These are phyloP conservation scores for Chloropsis cyanopogon DNA, from an alignment of 2,113 vertebrate genomes.

Conservation along the genomic window DNA sequence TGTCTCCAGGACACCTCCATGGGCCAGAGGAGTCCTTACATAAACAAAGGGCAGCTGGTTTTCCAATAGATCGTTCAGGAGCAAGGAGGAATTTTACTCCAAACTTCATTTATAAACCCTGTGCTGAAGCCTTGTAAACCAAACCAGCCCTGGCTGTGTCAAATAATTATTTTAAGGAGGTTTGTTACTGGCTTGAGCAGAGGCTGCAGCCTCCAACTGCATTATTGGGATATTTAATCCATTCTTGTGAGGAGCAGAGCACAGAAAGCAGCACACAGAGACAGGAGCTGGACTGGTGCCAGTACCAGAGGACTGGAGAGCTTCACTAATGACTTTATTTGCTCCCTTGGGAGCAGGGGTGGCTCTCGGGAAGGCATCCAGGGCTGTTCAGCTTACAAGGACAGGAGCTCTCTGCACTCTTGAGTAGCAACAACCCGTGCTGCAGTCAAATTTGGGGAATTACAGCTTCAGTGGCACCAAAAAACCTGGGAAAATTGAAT, in stretches of 20 bases:
- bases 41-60: background rate
- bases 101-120: background rate
- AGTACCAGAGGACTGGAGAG: background rate
- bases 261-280: background rate
- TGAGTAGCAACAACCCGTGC: background rate
- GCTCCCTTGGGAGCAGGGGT: background rate
- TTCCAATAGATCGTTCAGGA: background rate
- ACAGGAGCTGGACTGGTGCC: background rate
- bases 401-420: background rate
- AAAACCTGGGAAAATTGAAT: background rate
- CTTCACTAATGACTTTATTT: background rate
- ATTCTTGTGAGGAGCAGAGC: background rate
- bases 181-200: background rate
- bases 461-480: background rate
- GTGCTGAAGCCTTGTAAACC: background rate
- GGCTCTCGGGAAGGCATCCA: background rate
- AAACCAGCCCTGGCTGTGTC: background rate
- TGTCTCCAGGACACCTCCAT: background rate
- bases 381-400: background rate
- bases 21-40: background rate
- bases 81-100: background rate
- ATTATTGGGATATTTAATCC: background rate
- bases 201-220: background rate
- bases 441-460: background rate
- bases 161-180: background rate